A percentile compares a stretch with the other conserved stretches of the same genome.
These are phyloP conservation scores for Eudyptes chrysolophus DNA, from an alignment of 2,113 vertebrate species.

Conservation along the genomic window DNA sequence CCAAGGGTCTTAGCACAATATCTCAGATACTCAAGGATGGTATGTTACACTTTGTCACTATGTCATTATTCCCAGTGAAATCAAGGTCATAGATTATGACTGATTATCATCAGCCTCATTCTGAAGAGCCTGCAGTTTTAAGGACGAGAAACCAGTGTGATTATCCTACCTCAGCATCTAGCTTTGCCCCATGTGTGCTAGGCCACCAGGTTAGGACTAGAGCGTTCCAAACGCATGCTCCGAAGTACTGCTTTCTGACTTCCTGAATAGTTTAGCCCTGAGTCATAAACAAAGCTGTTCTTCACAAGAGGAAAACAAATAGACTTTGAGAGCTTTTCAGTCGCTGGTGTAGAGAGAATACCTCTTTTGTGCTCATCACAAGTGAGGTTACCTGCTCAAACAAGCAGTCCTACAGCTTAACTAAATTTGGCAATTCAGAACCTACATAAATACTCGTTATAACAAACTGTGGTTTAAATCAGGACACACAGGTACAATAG, in stretches of 20 bases:
- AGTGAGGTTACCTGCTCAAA: neutral
- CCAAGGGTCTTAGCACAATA: too few species aligned
- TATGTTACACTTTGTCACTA: too few species aligned
- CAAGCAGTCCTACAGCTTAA: neutral
- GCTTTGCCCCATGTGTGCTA: too few species aligned
- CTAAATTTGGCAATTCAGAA: neutral
- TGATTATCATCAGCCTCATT: too few species aligned
- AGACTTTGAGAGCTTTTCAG: neutral
- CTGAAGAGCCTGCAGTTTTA: too few species aligned
- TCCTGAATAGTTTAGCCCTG: neutral
- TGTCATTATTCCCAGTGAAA: too few species aligned
- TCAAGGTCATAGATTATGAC: too few species aligned
- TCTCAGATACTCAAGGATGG: too few species aligned
- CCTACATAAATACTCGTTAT: neutral
- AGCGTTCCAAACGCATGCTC: neutral
- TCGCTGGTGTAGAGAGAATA: neutral
- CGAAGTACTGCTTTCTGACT: neutral
- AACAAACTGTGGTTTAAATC: neutral
- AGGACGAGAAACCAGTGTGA: too few species aligned
- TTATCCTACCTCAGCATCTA: too few species aligned
- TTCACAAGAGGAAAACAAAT: neutral
- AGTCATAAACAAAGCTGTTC: neutral
- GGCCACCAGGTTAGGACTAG: neutral
- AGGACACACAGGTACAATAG: neutral
- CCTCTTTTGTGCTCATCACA: neutral